Base-by-base conservation (phyloP, 2,888 invertebrate species). In the Macrophya annulata region DNA sequence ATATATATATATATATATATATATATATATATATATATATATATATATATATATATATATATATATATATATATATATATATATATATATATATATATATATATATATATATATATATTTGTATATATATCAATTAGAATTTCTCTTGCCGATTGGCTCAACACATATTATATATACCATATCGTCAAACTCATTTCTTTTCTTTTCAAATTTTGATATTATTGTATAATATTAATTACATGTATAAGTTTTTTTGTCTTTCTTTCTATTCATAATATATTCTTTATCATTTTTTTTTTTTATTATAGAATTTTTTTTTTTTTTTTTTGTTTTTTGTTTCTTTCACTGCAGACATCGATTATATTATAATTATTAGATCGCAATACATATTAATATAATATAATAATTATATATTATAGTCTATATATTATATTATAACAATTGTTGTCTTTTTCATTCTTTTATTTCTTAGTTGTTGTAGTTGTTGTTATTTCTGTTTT, bases 391-490 rank as follows among this genome's bases (percentile, higher is more conserved):
- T 51, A 51, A 51, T 51, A 51, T 51, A 51, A 51, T 51, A 51
- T 76, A 72, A 72, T 72, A 72, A 43, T 40, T 21, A 10, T 76
- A 45, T 76, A 71, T 59, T 37, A 68, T 68, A 15, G 15, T 37
- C n/a, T 68, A 37, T 68, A 74, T 74, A 17, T 40, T 43, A n/a
- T 74, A 21, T 45, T 25, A 59, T 79, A 79, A 79, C 79, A 79
- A 79, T 76, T 45, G n/a, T 76, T 45, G 15, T 79, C 21, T 62
- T 62, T 62, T n/a, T 62, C 25, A 17, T n/a, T 51, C n/a, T 17
- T 51, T 51, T n/a, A 51, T 51, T n/a, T n/a, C 51, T 51, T 5
- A 51, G 51, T 51, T 51, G 31, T 31, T 31, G 3, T 31, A 2
- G 31, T 31, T 31, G 31, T 31, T 31, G 31, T 3, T 12, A 4